Evolutionary conservation across 2,888 invertebrate genomes (phyloP).

Genomic region (Oscheius onirici): DNA sequence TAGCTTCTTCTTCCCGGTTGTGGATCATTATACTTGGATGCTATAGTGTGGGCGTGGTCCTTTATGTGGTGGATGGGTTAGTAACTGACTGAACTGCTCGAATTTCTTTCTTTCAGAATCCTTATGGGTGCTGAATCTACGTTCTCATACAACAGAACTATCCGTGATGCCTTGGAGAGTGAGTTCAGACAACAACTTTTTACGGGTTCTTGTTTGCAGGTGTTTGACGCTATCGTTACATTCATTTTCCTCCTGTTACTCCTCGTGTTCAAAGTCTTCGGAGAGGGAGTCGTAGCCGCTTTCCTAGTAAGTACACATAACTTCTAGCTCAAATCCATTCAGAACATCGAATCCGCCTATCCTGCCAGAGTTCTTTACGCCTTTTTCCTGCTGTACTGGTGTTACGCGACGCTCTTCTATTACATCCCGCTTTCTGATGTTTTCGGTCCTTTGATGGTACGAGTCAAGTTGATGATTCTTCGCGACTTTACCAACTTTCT

Average conservation of each 20-base stretch:
- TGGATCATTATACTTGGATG: slow-evolving; percentile 72
- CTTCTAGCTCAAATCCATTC: neutral
- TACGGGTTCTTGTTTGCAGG: slow-evolving; percentile 21
- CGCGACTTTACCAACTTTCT: slow-evolving; percentile 69
- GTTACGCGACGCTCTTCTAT: slow-evolving; percentile 74
- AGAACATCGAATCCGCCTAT: slow-evolving; percentile 44
- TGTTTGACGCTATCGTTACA: slow-evolving; percentile 55
- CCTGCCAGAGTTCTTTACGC: slow-evolving; percentile 57
- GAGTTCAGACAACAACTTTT: neutral
- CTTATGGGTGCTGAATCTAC: slow-evolving; percentile 52
- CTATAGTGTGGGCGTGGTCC: slow-evolving; percentile 71
- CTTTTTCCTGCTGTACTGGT: slow-evolving; percentile 73
- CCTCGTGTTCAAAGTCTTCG: slow-evolving; percentile 51
- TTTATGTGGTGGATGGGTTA: slow-evolving; percentile 64
- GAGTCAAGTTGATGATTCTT: slow-evolving; percentile 73
- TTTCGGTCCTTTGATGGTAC: slow-evolving; percentile 73
- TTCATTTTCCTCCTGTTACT: slow-evolving; percentile 52
- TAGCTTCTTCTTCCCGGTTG: slow-evolving; percentile 71
- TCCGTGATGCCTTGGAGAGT: slow-evolving; percentile 55
- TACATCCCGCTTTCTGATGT: slow-evolving; percentile 73
- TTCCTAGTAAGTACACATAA: slow-evolving; percentile 32
- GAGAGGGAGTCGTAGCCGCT: slow-evolving; percentile 31
- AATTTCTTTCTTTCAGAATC: no score
- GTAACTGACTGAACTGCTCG: no score
- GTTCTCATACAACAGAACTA: slow-evolving; percentile 43